A percentile compares a stretch with the other conserved stretches of the same genome.
Conservation (phyloP, 2,888 invertebrate species). For the Melanotus villosus region DNA sequence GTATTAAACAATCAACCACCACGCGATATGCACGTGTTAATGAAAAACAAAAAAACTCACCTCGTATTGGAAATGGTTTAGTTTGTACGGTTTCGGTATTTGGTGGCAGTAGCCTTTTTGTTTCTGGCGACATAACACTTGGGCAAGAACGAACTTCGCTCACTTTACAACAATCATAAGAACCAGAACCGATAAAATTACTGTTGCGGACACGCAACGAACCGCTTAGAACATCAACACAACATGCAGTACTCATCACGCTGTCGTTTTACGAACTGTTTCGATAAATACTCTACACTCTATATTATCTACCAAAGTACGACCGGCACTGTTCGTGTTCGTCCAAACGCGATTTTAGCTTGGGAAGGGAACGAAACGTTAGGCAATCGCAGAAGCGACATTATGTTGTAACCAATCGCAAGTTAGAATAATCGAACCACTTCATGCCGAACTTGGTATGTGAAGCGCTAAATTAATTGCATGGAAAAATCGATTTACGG, state of each 20-base stretch:
- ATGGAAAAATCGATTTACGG: not conserved
- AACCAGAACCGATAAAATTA: conserved; percentile 55
- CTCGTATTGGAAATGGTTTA: conserved; percentile 90
- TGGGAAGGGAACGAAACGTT: conserved; percentile 34
- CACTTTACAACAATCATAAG: conserved; percentile 59
- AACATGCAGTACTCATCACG: conserved; percentile 61
- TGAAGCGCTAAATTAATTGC: not conserved
- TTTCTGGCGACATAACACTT: conserved; percentile 81
- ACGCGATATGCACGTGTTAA: not conserved
- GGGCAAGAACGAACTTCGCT: conserved; percentile 70
- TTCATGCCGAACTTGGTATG: conserved; percentile 16
- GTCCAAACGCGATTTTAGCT: conserved; percentile 27
- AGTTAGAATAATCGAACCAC: conserved; percentile 43
- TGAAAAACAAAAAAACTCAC: no score
- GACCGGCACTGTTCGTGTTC: conserved; percentile 18
- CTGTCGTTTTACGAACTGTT: conserved; percentile 15
- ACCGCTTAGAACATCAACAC: conserved; percentile 64
- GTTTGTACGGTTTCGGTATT: conserved; percentile 90
- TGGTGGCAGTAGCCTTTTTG: conserved; percentile 79
- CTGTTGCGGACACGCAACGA: conserved; percentile 66
- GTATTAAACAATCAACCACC: not conserved
- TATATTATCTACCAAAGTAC: not conserved
- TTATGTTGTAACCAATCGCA: conserved; percentile 37
- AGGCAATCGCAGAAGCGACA: conserved; percentile 41
- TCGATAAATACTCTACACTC: not conserved